Percentiles rank a stretch among this genome's conserved stretches.
Evolutionary conservation across 30 jellyfish, hydroid and myxozoan genomes (phyloP).

Genomic region (Turritopsis dohrnii): DNA sequence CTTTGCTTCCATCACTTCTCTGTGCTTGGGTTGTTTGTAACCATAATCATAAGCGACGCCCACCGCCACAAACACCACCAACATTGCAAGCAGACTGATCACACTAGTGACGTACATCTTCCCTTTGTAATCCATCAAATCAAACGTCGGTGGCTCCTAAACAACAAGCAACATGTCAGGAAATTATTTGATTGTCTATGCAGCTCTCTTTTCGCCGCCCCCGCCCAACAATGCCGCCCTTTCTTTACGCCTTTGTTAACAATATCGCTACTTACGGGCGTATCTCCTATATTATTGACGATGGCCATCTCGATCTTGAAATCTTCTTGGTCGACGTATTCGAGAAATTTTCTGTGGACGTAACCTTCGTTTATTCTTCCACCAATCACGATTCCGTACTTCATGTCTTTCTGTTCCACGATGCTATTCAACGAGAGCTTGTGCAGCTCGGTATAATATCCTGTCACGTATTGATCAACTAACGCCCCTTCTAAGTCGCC

Average conservation of each 20-base stretch:
- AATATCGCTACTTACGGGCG: slow-evolving; percentile 10
- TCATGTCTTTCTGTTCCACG: neutral
- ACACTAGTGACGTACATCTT: slow-evolving; percentile 12
- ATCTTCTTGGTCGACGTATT: neutral
- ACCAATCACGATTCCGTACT: slow-evolving; percentile 25
- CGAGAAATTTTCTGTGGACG: neutral
- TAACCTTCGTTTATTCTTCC: neutral
- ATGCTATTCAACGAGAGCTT: neutral
- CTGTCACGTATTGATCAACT: slow-evolving; percentile 29
- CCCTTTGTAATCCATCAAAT: slow-evolving; percentile 12
- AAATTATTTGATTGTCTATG: neutral
- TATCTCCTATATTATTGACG: neutral
- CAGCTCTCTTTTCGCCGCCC: neutral
- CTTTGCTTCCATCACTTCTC: slow-evolving; percentile 20
- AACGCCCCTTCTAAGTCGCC: slow-evolving; percentile 4
- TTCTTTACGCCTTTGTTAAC: neutral
- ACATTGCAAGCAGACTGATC: slow-evolving; percentile 5
- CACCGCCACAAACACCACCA: neutral
- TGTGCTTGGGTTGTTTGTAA: slow-evolving; percentile 18
- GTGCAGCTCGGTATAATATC: neutral
- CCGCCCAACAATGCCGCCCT: no score
- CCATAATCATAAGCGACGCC: slow-evolving; percentile 28
- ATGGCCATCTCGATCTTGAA: neutral
- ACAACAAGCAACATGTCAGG: no score
- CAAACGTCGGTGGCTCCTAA: neutral